phyloP scores from a whole-genome alignment of 2,888 invertebrate species.

The Chelonus formosanus region DNA sequence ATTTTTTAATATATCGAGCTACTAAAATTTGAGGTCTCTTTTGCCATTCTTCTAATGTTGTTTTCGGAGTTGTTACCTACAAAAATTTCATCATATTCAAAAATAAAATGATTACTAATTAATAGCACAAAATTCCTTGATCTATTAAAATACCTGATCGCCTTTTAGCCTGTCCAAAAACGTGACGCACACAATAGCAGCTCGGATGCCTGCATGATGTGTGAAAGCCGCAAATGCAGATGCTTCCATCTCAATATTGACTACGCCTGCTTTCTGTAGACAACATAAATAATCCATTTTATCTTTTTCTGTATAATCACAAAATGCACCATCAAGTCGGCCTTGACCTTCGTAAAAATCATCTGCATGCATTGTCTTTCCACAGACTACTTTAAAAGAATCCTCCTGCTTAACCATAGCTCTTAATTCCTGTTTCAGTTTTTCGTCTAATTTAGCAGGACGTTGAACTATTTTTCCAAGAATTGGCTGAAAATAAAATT shows the following conservation, averaged over 20 bases:
- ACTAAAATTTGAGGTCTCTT: conserved; percentile 86
- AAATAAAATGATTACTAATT: too few species aligned
- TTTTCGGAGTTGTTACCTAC: conserved; percentile 85
- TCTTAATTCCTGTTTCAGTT: conserved; percentile 81
- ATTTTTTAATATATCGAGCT: conserved; percentile 74
- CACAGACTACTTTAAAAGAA: conserved; percentile 86
- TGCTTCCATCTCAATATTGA: conserved; percentile 98
- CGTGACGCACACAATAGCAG: conserved; percentile 94
- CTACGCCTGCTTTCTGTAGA: conserved; percentile 80
- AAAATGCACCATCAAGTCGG: conserved; percentile 95
- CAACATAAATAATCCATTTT: conserved; percentile 87
- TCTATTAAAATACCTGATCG: conserved; percentile 78
- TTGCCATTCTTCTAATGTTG: conserved; percentile 91
- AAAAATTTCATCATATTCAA: not conserved
- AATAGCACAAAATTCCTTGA: not conserved
- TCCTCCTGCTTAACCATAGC: conserved; percentile 75
- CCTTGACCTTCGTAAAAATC: conserved; percentile 99
- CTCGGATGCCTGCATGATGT: conserved; percentile 89
- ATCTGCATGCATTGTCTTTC: conserved; percentile 95
- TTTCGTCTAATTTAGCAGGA: conserved; percentile 84
- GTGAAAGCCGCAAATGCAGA: conserved; percentile 93
- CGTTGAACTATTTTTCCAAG: conserved; percentile 83
- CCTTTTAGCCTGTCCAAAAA: conserved; percentile 91
- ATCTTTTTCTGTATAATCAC: conserved; percentile 90
- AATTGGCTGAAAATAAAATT: conserved; percentile 73